Evolutionary conservation across 1,140 invertebrate genomes (phyloP).

Genomic region (Odontomachus brunneus): DNA sequence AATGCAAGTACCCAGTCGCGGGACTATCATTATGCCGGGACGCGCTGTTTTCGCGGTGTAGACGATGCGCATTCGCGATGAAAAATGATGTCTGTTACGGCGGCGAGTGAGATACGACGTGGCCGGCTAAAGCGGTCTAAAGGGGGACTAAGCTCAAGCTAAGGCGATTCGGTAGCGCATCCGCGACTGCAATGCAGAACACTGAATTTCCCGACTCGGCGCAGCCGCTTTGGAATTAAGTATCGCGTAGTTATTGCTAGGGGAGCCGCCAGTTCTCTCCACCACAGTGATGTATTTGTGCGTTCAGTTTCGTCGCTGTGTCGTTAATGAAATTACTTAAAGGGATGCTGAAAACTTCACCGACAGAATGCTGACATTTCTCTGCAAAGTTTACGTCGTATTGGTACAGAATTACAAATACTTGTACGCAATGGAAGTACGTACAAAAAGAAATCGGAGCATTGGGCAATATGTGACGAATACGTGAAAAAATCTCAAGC

Average conservation of each 20-base stretch:
- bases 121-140: slow-evolving; percentile 52
- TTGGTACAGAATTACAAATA: too few relatives aligned
- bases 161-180: slow-evolving; percentile 51
- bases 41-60: slow-evolving; percentile 45
- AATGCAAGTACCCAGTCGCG: slow-evolving; percentile 40
- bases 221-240: slow-evolving; percentile 24
- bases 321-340: too few relatives aligned
- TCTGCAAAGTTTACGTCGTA: too few relatives aligned
- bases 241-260: slow-evolving; percentile 26
- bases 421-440: too few relatives aligned
- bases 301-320: neutral
- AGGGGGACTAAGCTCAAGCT: slow-evolving; percentile 56
- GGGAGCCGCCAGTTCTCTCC: too few relatives aligned
- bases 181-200: slow-evolving; percentile 68
- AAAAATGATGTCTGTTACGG: slow-evolving; percentile 63
- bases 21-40: slow-evolving; percentile 58
- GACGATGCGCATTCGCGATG: slow-evolving; percentile 38
- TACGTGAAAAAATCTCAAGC: too few relatives aligned
- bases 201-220: slow-evolving; percentile 57
- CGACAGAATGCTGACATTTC: too few relatives aligned
- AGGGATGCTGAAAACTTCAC: too few relatives aligned
- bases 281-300: neutral
- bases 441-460: too few relatives aligned
- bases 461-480: too few relatives aligned
- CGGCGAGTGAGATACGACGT: slow-evolving; percentile 64